Percentiles rank a stretch among this genome's conserved stretches.
phyloP scores from a whole-genome alignment of 2,797 vertebrate genomes.

The Eulemur rubriventer region DNA sequence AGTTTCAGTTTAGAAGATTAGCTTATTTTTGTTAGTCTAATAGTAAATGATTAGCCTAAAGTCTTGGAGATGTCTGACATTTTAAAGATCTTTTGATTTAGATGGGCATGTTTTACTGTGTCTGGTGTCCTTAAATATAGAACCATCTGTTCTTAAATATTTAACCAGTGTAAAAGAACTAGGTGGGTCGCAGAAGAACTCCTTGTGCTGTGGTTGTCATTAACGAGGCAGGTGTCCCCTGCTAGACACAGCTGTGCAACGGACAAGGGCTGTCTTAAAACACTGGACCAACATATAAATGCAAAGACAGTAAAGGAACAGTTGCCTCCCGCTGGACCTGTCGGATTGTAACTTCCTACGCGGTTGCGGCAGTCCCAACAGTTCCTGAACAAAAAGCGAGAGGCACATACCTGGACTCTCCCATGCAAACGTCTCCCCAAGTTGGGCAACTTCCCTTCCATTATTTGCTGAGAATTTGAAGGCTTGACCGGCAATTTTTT shows the following conservation, averaged over 20 bases:
- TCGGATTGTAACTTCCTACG: slow-evolving; percentile 36
- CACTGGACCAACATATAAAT: slow-evolving; percentile 67
- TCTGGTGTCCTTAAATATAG: slow-evolving; percentile 26
- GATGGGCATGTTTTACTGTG: slow-evolving; percentile 57
- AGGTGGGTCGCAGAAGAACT: slow-evolving; percentile 75
- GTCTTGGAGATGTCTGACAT: slow-evolving; percentile 4
- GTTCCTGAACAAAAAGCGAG: slow-evolving; percentile 10
- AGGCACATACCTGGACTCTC: neutral
- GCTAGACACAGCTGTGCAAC: slow-evolving; percentile 52
- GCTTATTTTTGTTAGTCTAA: slow-evolving; percentile 30
- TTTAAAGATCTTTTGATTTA: slow-evolving; percentile 49
- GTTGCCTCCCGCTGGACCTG: slow-evolving; percentile 57
- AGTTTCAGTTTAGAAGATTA: neutral
- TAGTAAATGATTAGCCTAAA: slow-evolving; percentile 38
- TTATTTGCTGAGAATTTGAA: neutral
- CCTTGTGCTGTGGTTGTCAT: slow-evolving; percentile 68
- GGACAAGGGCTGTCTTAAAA: slow-evolving; percentile 57
- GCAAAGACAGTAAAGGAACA: slow-evolving; percentile 70
- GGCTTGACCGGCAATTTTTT: neutral
- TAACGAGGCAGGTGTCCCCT: slow-evolving; percentile 48
- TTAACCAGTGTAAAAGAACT: slow-evolving; percentile 80
- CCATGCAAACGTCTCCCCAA: neutral
- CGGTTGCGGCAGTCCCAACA: neutral
- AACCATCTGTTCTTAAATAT: slow-evolving; percentile 73
- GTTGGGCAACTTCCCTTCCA: neutral